Evolutionary conservation across 64 coral and sea anemone species (phyloP).

Genomic region (Pocillopora verrucosa): DNA sequence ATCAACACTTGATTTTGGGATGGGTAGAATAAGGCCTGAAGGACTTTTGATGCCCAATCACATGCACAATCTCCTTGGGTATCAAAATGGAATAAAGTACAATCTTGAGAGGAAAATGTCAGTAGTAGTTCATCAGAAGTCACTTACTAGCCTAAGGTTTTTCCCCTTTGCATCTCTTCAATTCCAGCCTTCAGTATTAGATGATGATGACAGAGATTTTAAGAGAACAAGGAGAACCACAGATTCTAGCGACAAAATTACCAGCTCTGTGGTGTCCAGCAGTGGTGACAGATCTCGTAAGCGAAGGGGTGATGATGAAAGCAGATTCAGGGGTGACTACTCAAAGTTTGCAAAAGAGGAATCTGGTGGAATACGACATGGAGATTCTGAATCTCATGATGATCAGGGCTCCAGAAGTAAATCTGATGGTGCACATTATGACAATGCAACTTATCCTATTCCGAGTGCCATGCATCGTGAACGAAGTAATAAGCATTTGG

Average conservation of each 20-base stretch:
- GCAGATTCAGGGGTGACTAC: constrained; percentile 34
- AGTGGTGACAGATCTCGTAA: constrained; percentile 70
- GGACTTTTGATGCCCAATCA: too few species aligned
- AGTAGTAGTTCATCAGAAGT: too few species aligned
- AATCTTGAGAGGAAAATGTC: too few species aligned
- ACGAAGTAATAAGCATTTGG: constrained; percentile 17
- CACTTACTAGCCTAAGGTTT: too few species aligned
- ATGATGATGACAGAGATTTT: constrained; percentile 98
- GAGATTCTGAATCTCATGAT: constrained; percentile 27
- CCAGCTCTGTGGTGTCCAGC: constrained; percentile 37
- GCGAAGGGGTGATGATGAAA: constrained; percentile 75
- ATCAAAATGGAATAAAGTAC: too few species aligned
- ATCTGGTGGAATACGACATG: not conserved
- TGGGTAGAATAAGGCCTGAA: too few species aligned
- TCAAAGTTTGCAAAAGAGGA: constrained; percentile 74
- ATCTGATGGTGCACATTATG: constrained; percentile 39
- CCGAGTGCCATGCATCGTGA: constrained; percentile 39
- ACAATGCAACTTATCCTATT: constrained; percentile 46
- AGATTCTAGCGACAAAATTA: constrained; percentile 56
- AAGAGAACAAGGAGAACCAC: constrained; percentile 87
- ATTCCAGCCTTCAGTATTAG: constrained; percentile 71
- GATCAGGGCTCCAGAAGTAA: constrained; percentile 33
- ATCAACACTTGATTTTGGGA: too few species aligned
- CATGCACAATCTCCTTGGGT: too few species aligned
- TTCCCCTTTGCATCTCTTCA: not conserved